These are phyloP conservation scores for Cyanoderma ruficeps DNA, from an alignment of 2,113 vertebrate species.

Conservation along the genomic window DNA sequence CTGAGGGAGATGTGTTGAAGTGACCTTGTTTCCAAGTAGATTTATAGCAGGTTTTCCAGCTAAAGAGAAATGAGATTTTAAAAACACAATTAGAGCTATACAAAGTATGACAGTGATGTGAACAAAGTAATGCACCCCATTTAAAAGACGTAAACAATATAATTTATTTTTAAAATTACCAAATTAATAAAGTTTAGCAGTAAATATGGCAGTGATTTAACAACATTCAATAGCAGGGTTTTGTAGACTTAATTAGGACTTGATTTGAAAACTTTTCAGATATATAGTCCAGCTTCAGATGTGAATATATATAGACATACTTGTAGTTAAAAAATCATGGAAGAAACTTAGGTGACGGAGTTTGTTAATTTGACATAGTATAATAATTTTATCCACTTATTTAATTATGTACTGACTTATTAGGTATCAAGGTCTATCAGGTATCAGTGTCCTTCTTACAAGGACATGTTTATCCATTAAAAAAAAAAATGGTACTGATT, in stretches of 20 bases:
- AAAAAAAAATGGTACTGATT: neutral
- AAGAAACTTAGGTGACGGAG: neutral
- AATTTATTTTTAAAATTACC: neutral
- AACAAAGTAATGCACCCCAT: neutral
- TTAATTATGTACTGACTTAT: neutral
- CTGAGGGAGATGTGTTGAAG: neutral
- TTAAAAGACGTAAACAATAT: neutral
- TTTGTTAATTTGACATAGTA: neutral
- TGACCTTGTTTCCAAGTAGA: neutral
- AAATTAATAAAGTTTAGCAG: neutral
- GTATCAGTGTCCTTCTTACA: neutral
- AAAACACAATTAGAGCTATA: neutral
- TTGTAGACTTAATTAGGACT: neutral
- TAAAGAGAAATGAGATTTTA: neutral
- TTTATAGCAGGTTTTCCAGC: neutral
- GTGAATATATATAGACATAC: neutral
- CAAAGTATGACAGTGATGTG: neutral
- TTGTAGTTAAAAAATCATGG: neutral
- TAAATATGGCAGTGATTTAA: neutral
- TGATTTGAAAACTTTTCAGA: neutral
- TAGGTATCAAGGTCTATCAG: neutral
- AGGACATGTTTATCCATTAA: neutral
- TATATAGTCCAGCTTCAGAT: neutral
- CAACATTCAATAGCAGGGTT: neutral
- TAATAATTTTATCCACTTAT: neutral